phyloP scores from a whole-genome alignment of 64 coral and sea anemone genomes.

The Exaiptasia diaphana region DNA sequence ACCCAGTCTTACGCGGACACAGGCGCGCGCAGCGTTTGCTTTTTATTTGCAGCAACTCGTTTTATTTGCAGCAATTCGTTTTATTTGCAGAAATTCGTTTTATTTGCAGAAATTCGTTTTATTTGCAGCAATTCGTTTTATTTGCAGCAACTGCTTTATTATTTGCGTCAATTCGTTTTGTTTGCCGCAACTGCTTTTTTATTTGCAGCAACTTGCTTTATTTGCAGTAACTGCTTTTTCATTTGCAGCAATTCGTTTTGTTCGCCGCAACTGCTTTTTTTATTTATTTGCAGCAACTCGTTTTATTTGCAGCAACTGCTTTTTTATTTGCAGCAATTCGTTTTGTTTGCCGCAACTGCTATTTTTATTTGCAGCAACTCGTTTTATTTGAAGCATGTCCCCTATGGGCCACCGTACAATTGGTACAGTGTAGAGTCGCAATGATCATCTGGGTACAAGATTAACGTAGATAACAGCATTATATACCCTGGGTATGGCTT shows the following conservation, averaged over 20 bases:
- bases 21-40: neutral
- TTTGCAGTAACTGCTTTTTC: neutral
- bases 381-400: neutral
- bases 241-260: neutral
- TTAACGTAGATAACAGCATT: too few relatives aligned
- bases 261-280: neutral
- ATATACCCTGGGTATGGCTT: too few relatives aligned
- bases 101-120: neutral
- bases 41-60: neutral
- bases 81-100: too few relatives aligned
- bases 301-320: neutral
- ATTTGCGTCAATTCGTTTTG: slow-evolving; percentile 4
- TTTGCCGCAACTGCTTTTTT: neutral
- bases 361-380: slow-evolving; percentile 5
- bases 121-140: neutral
- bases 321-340: slow-evolving; percentile 20
- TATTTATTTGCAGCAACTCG: neutral
- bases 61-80: too few relatives aligned
- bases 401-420: slow-evolving; percentile 2
- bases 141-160: neutral
- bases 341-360: neutral
- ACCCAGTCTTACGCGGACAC: neutral
- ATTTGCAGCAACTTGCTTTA: neutral
- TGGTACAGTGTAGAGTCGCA: too few relatives aligned
- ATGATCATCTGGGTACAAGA: too few relatives aligned